A percentile compares a stretch with the other conserved stretches of the same genome.
Conservation (phyloP, 1,140 invertebrate genomes). For the Aricia agestis region DNA sequence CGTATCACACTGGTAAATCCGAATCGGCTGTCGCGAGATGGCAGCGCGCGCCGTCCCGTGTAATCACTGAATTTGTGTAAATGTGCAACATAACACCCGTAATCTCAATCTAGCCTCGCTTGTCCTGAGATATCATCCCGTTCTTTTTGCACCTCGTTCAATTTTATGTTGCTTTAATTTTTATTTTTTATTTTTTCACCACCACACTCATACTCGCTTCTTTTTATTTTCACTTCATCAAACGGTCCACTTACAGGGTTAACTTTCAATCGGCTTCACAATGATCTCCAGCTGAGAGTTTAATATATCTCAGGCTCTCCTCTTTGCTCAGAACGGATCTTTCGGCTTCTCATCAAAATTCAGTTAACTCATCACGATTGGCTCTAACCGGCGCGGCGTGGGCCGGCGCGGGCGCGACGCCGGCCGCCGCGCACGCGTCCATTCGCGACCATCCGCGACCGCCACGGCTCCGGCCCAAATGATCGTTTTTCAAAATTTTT, state of each 20-base stretch:
- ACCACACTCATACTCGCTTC: slow-evolving; percentile 69
- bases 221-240: slow-evolving; percentile 75
- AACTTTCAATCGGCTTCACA: slow-evolving; percentile 75
- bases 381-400: slow-evolving; percentile 59
- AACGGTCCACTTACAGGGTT: slow-evolving; percentile 76
- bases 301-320: slow-evolving; percentile 87
- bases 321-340: slow-evolving; percentile 84
- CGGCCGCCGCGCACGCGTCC: background rate
- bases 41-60: slow-evolving; percentile 28
- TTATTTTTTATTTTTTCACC: slow-evolving; percentile 60
- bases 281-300: slow-evolving; percentile 68
- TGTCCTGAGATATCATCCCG: slow-evolving; percentile 72
- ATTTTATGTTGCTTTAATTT: slow-evolving; percentile 73
- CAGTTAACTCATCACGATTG: slow-evolving; percentile 74
- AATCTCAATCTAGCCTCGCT: slow-evolving; percentile 71
- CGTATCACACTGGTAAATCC: too few species aligned
- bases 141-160: slow-evolving; percentile 73
- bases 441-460: slow-evolving; percentile 35
- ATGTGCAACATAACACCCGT: slow-evolving; percentile 71
- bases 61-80: slow-evolving; percentile 70
- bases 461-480: slow-evolving; percentile 45
- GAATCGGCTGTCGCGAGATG: background rate
- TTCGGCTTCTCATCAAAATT: slow-evolving; percentile 70
- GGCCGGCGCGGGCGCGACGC: slow-evolving; percentile 24
- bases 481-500: slow-evolving; percentile 72